Base-by-base conservation (phyloP, 2,113 vertebrate species). In the Vireo altiloquus region DNA sequence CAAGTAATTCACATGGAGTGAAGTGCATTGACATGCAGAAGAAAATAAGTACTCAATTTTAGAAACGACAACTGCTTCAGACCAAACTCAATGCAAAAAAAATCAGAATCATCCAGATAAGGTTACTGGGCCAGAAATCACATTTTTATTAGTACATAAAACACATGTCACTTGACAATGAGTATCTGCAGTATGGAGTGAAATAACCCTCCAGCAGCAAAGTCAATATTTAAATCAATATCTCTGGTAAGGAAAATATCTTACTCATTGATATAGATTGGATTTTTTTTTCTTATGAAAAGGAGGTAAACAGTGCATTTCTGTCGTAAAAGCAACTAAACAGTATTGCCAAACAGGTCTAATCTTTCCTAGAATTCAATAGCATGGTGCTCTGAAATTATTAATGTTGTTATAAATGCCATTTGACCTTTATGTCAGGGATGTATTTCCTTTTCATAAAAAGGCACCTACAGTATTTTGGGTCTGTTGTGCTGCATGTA, bases 141-240 rank as follows among this genome's bases (percentile, higher is more conserved):
- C 90, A 88, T 92, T 92, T 90, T 95, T 95, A 90, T 95, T 89
- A 94, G 86, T 72, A 92, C 91, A 80, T 95, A 86, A 95, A 96
- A 90, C 69, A 93, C 89, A 63, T 64, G 96, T 96, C 93, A 89
- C 70, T 95, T 94, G 86, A 96, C 92, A 86, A 82, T 89, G 95
- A 95, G n/a, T 80, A 90, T 79, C 35, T 92, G 90, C 90, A 61
- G 74, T 70, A 77, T 24, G 37, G 46, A 91, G 76, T 61, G 64
- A 95, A 97, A 97, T 80, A 97, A 96, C 70, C 75, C 90, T 87
- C 94, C 90, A 93, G 87, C 82, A 92, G 96, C 0, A 17, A 97
- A 96, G 92, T 97, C 96, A 94, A 97, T 97, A 96, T 92, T 92
- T 96, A 96, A 94, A 96, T 97, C 98, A 94, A 98, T 98, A 97